Percentiles rank a stretch among this genome's conserved stretches.
These are phyloP conservation scores for Elysia chlorotica DNA, from an alignment of 1,140 invertebrate species.

Conservation along the genomic window DNA sequence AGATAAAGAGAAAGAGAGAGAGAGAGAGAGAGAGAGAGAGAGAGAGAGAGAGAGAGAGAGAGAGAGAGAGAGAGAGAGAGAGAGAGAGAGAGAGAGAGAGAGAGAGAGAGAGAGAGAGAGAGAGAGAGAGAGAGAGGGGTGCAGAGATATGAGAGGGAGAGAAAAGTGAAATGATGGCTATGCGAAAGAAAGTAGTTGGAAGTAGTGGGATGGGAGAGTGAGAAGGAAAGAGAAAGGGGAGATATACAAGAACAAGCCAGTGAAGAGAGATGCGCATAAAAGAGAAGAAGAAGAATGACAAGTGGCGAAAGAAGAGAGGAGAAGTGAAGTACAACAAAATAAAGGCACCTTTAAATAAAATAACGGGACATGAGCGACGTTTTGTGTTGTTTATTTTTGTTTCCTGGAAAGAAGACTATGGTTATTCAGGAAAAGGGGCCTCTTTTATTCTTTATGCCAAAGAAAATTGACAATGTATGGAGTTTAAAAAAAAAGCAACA, in stretches of 20 bases:
- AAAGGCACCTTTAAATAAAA: no score
- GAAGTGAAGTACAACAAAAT: no score
- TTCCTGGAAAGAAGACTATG: no score
- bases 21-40: constrained; percentile 1
- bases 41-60: constrained; percentile 2
- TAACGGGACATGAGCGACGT: no score
- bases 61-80: background rate
- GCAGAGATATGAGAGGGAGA: background rate
- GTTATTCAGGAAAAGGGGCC: no score
- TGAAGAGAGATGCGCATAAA: background rate
- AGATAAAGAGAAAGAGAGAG: background rate
- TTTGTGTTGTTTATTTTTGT: no score
- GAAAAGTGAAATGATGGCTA: background rate
- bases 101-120: background rate
- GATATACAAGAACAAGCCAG: background rate
- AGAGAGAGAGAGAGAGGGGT: background rate
- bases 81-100: background rate
- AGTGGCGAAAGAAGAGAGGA: background rate
- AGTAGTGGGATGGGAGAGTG: background rate
- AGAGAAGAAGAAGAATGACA: background rate
- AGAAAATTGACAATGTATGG: no score
- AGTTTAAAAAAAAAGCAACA: no score
- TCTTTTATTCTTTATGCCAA: no score
- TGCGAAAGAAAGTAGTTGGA: background rate
- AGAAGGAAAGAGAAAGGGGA: background rate